Base-by-base conservation (phyloP, 2,797 vertebrate genomes). In the Acipenser oxyrinchus region DNA sequence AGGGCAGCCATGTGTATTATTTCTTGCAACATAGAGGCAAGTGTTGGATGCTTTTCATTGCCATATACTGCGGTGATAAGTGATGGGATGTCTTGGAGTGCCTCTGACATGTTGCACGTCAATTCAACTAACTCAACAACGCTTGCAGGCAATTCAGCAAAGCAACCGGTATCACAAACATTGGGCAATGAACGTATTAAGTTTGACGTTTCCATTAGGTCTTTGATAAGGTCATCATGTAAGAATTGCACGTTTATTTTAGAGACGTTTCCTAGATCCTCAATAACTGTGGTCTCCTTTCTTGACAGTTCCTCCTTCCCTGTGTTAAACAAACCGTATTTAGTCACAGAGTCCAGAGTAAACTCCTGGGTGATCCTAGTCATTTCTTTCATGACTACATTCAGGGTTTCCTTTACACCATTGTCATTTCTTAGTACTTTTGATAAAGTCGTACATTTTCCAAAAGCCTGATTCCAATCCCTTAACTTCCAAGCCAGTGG, bases 61-160 rank as follows among this genome's bases (percentile, higher is more conserved):
- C 18, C 48, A 48, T 55, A 55, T n/a, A 10, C 53, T 4, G n/a
- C 6, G 1, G 53, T 10, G 9, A 55, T 10, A 55, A 55, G n/a
- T 55, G 53, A 55, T 55, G 53, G 53, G 11, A 12, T 62, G 18
- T 62, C 60, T 48, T 62, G 0, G 7, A n/a, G n/a, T n/a, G n/a
- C 53, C 53, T 10, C 53, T 67, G 66, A 67, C 49, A 67, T 51
- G 55, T 64, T 69, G 48, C 10, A 37, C n/a, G 58, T 13, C 6
- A 64, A n/a, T 9, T 57, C n/a, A 12, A 48, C 48, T 55, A 23
- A 59, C 37, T 50, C 10, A 60, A 50, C 15, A 11, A 67, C 18
- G 6, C 1, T 49, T 49, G 23, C 4, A 57, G 62, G 7, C 49
- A n/a, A 12, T 11, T 7, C 2, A 50, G 10, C 7, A 48, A 12